Base-by-base conservation (phyloP, 2,113 vertebrate genomes). In the Seriola dumerili region DNA sequence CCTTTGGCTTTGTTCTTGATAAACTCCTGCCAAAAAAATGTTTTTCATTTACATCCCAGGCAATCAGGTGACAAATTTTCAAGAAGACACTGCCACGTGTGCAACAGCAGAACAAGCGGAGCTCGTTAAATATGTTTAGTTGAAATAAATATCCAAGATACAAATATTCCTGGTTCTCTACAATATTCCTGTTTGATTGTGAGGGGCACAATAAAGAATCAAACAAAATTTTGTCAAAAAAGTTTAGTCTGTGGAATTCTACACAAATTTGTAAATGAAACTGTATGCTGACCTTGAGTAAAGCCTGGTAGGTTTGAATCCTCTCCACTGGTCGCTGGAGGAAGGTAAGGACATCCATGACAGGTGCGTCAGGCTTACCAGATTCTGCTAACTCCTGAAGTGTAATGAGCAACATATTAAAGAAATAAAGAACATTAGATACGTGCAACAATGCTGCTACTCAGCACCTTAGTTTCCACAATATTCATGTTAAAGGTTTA, bases 1-100 rank as follows among this genome's bases (percentile, higher is more conserved):
- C 95, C 96, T 34, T 96, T 96, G 1, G 97, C 98, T 92, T 99
- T 99, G 89, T 98, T 99, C 61, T 97, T 94, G 88, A 99, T 99
- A 66, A 99, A 80, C 81, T 99, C 98, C 98, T 99, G 87, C 0
- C 32, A 68, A 65, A 8, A n/a, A 11, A 57, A 23, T 1, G 13
- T 7, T 12, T 8, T 57, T 8, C 2, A 57, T 66, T 88, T 76
- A 57, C 17, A 68, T 34, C 4, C 2, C 3, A 81, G 13, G 5
- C 14, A 19, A 34, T 61, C 3, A 46, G 16, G 19, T 21, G 11
- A 66, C 44, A 48, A 23, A 65, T 5, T 59, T 57, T 67, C 8
- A 62, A 16, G 14, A 36, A 66, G 13, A 19, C 2, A 29, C 4
- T 23, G 44, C 10, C 25, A 70, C 40, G 8, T 21, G 4, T 65